Evolutionary conservation across 2,888 invertebrate species (phyloP).

Genomic region (Patella caerulea): DNA sequence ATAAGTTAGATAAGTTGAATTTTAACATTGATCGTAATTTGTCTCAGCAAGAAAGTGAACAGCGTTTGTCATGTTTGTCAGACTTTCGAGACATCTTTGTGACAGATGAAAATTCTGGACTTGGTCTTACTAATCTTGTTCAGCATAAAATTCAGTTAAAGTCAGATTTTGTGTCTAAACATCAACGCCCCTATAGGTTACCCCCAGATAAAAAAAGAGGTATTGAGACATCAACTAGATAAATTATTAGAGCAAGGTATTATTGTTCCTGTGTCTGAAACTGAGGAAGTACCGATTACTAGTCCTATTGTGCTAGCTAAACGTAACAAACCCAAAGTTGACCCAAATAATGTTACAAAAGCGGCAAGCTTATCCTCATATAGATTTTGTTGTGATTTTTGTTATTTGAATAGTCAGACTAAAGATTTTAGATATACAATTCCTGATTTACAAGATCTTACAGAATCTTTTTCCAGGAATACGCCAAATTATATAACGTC

Average conservation of each 20-base stretch:
- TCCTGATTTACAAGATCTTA: slow-evolving; percentile 34
- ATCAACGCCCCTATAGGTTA: slow-evolving; percentile 28
- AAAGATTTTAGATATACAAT: slow-evolving; percentile 29
- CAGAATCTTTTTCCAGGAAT: slow-evolving; percentile 37
- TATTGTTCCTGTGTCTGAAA: slow-evolving; percentile 22
- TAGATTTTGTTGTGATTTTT: slow-evolving; percentile 23
- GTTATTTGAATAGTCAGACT: slow-evolving; percentile 33
- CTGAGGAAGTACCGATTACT: slow-evolving; percentile 27
- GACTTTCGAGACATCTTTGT: not conserved
- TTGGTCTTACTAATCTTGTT: slow-evolving; percentile 16
- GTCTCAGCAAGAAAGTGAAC: not conserved
- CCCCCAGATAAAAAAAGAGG: slow-evolving; percentile 29
- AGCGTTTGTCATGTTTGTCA: not conserved
- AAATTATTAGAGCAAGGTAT: slow-evolving; percentile 27
- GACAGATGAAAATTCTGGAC: not conserved
- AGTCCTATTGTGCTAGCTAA: slow-evolving; percentile 34
- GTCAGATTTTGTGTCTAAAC: slow-evolving; percentile 19
- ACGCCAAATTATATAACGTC: slow-evolving; percentile 35
- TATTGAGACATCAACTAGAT: slow-evolving; percentile 27
- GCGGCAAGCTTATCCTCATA: slow-evolving; percentile 20
- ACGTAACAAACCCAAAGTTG: slow-evolving; percentile 20
- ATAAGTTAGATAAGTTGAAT: not conserved
- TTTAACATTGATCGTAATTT: not conserved
- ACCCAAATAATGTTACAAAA: slow-evolving; percentile 17
- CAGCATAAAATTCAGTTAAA: slow-evolving; percentile 28